These are phyloP conservation scores for Sympetrum striolatum DNA, from an alignment of 2,888 invertebrate species.

Conservation along the genomic window DNA sequence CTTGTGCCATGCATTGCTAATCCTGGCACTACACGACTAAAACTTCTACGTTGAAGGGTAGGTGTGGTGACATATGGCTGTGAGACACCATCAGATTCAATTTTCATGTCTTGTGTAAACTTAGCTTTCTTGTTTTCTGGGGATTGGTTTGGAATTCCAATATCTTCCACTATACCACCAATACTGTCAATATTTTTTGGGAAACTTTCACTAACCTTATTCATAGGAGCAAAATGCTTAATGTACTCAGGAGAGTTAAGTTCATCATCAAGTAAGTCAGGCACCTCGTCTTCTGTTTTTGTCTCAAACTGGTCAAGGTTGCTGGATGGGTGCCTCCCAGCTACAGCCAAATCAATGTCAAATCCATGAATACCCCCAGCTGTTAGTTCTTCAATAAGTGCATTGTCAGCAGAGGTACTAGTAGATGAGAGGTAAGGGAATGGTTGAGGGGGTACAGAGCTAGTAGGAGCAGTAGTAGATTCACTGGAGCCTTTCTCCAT, in stretches of 20 bases:
- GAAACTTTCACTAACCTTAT: constrained; percentile 48
- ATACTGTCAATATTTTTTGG: background rate
- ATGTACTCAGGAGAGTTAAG: constrained; percentile 24
- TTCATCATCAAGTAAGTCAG: constrained; percentile 55
- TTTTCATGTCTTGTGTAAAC: constrained; percentile 44
- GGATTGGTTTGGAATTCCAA: constrained; percentile 47
- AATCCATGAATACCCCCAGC: constrained; percentile 46
- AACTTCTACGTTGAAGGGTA: constrained; percentile 55
- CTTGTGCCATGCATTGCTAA: constrained; percentile 55
- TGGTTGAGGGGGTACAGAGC: constrained; percentile 12
- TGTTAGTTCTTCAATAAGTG: constrained; percentile 51
- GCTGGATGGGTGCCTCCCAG: constrained; percentile 48
- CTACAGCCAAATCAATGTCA: constrained; percentile 23
- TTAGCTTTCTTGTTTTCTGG: constrained; percentile 48
- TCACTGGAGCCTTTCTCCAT: constrained; percentile 18
- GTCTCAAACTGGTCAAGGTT: constrained; percentile 55
- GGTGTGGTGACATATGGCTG: constrained; percentile 57
- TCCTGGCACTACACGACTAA: constrained; percentile 54
- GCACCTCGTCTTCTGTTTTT: constrained; percentile 57
- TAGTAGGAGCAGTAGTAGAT: constrained; percentile 30
- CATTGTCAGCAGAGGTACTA: constrained; percentile 51
- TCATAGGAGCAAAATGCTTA: constrained; percentile 47
- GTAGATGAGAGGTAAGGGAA: constrained; percentile 48
- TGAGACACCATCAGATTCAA: constrained; percentile 44
- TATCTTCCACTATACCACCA: constrained; percentile 8